Evolutionary conservation across 2,797 vertebrate species (phyloP).

Genomic region (Platalea minor): DNA sequence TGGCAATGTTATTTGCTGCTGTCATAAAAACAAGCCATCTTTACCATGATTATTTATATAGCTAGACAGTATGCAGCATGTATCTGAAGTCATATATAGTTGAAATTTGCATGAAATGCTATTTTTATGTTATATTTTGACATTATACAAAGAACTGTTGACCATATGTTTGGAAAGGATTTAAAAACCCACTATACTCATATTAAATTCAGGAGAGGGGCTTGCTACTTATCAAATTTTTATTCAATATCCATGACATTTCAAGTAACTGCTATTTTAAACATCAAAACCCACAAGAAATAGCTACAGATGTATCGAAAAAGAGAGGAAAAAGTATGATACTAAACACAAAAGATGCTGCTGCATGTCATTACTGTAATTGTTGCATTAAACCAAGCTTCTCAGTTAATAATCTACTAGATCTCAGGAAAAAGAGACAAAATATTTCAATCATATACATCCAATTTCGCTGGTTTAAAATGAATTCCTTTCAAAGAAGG

Average conservation of each 20-base stretch:
- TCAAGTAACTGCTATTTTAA: neutral
- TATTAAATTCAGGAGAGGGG: neutral
- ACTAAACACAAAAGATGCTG: neutral
- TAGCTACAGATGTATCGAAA: neutral
- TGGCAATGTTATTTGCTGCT: slow-evolving; percentile 2
- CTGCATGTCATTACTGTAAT: neutral
- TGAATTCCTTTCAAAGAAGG: neutral
- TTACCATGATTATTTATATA: neutral
- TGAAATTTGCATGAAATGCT: neutral
- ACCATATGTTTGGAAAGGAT: neutral
- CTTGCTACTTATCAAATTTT: neutral
- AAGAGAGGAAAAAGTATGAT: neutral
- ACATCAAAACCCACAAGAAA: neutral
- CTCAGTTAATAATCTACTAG: neutral
- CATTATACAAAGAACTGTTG: neutral
- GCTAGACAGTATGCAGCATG: neutral
- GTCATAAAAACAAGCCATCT: neutral
- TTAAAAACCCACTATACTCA: neutral
- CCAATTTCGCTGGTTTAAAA: neutral
- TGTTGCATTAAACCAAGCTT: neutral
- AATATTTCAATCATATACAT: neutral
- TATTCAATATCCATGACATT: neutral
- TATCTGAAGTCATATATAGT: neutral
- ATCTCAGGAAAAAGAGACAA: neutral
- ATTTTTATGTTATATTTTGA: neutral